Conservation (phyloP, 2,797 vertebrate genomes). For the Myotis vivesi region DNA sequence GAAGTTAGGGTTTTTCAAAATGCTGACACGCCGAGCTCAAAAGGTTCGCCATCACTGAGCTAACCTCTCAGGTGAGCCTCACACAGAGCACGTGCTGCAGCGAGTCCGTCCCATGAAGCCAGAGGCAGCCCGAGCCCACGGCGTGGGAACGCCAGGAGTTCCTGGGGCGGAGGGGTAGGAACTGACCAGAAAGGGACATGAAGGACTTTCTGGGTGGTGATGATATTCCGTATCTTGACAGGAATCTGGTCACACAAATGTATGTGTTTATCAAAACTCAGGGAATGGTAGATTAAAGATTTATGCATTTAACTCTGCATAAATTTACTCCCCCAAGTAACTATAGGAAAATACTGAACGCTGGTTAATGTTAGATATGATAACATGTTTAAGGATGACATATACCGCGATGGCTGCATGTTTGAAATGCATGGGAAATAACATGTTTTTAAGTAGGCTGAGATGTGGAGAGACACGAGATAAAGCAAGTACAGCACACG, state of each 20-base stretch:
- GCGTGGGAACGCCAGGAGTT: background rate
- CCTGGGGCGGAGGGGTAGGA: background rate
- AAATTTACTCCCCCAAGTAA: background rate
- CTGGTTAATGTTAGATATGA: background rate
- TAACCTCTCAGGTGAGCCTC: background rate
- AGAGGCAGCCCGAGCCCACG: no score
- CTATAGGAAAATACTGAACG: background rate
- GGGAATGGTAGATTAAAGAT: background rate
- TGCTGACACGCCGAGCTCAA: no score
- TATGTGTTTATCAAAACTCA: background rate
- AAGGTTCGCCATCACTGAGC: no score
- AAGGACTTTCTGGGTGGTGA: background rate
- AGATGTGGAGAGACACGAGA: background rate
- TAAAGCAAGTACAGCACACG: background rate
- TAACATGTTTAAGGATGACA: background rate
- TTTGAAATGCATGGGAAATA: background rate
- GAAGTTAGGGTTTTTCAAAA: no score
- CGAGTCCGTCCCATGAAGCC: background rate
- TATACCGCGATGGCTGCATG: background rate
- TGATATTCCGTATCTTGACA: background rate
- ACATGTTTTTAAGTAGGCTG: background rate
- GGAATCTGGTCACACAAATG: constrained; percentile 9
- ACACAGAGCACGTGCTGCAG: background rate
- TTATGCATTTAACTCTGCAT: background rate
- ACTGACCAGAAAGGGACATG: background rate